Conservation (phyloP, 2,797 vertebrate species). For the Xerus rutilus region DNA sequence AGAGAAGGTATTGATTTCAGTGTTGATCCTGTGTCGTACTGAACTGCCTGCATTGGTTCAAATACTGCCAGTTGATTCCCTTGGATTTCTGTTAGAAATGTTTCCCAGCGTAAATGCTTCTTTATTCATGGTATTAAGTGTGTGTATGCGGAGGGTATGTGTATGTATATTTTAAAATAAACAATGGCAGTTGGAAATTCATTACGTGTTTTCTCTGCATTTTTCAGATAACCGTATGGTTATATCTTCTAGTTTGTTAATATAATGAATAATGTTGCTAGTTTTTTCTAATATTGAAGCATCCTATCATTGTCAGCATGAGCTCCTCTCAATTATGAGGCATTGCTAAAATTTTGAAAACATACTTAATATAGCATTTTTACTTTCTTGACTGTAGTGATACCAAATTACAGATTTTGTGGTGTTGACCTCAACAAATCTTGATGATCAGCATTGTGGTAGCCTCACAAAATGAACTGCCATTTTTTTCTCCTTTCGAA, state of each 20-base stretch:
- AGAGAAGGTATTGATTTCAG: neutral
- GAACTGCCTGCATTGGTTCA: neutral
- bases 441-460: neutral
- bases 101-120: neutral
- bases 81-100: neutral
- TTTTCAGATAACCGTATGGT: neutral
- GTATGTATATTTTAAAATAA: neutral
- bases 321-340: neutral
- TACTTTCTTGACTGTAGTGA: neutral
- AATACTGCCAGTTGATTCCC: neutral
- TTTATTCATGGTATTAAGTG: neutral
- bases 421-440: neutral
- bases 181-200: neutral
- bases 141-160: neutral
- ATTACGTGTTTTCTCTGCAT: neutral
- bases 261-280: neutral
- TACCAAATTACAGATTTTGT: neutral
- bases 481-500: neutral
- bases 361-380: neutral
- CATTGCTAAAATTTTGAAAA: neutral
- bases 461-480: neutral
- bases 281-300: neutral
- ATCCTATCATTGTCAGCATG: neutral
- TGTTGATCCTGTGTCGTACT: neutral
- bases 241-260: conserved; percentile 14